phyloP scores from a whole-genome alignment of 2,113 vertebrate genomes.

The Cryptomyrus ogoouensis region DNA sequence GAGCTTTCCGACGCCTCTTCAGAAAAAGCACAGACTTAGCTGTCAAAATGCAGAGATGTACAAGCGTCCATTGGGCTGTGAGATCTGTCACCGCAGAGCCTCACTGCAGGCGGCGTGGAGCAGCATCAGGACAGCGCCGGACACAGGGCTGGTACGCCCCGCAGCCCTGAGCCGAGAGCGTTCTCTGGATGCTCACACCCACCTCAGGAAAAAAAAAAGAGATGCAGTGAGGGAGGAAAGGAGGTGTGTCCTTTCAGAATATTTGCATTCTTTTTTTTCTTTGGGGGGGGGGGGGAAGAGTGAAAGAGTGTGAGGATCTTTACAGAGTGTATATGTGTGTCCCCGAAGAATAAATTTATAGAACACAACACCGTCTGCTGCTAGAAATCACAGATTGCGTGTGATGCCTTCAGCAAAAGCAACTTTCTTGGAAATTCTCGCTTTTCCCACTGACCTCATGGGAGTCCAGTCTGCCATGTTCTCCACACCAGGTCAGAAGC shows the following conservation, averaged over 20 bases:
- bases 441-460: neutral
- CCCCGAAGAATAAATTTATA: conserved; percentile 36
- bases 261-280: conserved; percentile 62
- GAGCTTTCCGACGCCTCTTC: conserved; percentile 53
- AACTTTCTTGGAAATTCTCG: neutral
- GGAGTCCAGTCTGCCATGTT: neutral
- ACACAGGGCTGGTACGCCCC: neutral
- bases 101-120: conserved; percentile 34
- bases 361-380: conserved; percentile 56
- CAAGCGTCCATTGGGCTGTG: conserved; percentile 17
- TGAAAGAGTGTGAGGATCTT: conserved; percentile 21
- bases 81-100: conserved; percentile 28
- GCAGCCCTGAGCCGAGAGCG: conserved; percentile 53
- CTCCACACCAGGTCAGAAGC: neutral
- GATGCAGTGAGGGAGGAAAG: conserved; percentile 16
- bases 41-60: conserved; percentile 1
- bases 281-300: conserved; percentile 27
- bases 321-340: conserved; percentile 45
- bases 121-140: conserved; percentile 37
- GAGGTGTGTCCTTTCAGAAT: conserved; percentile 56
- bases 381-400: conserved; percentile 26
- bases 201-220: conserved; percentile 45
- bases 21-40: conserved; percentile 18
- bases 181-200: conserved; percentile 53
- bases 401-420: neutral